These are phyloP conservation scores for Atopsyche davidsoni DNA, from an alignment of 1,140 invertebrate species.

Conservation along the genomic window DNA sequence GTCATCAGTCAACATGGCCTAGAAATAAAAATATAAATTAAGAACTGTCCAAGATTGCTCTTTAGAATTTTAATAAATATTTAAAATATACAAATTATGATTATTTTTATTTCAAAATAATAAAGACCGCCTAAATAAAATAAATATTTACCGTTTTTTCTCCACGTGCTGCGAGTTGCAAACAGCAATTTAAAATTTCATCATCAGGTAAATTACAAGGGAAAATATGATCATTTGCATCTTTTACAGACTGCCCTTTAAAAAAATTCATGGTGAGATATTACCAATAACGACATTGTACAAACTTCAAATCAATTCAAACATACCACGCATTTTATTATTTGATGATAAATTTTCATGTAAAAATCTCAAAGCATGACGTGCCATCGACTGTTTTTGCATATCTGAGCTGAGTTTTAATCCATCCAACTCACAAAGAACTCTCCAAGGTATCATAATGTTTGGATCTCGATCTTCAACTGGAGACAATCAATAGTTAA, in stretches of 20 bases:
- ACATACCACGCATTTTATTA: conserved; percentile 8
- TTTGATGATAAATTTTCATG: conserved; percentile 13
- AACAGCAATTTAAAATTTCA: conserved; percentile 19
- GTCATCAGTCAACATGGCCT: conserved; percentile 13
- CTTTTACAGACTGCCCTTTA: conserved; percentile 15
- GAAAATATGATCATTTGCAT: conserved; percentile 12
- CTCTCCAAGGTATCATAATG: conserved; percentile 14
- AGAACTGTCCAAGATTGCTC: not conserved
- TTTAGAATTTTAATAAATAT: not conserved
- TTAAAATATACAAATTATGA: not conserved
- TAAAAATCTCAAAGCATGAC: conserved; percentile 1
- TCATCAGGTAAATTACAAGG: conserved; percentile 6
- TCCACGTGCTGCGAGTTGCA: not conserved
- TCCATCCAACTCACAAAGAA: conserved; percentile 12
- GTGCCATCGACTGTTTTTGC: no score
- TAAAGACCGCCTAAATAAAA: no score
- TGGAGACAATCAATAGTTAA: no score
- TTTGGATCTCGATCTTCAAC: not conserved
- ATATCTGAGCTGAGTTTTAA: no score
- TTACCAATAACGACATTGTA: no score
- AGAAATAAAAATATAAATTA: conserved; percentile 4
- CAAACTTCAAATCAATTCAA: not conserved
- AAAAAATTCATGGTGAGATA: not conserved
- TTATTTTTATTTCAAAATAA: conserved; percentile 1
- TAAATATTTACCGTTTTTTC: conserved; percentile 2